Evolutionary conservation across 2,888 invertebrate genomes (phyloP).

Genomic region (Tenodera sinensis): DNA sequence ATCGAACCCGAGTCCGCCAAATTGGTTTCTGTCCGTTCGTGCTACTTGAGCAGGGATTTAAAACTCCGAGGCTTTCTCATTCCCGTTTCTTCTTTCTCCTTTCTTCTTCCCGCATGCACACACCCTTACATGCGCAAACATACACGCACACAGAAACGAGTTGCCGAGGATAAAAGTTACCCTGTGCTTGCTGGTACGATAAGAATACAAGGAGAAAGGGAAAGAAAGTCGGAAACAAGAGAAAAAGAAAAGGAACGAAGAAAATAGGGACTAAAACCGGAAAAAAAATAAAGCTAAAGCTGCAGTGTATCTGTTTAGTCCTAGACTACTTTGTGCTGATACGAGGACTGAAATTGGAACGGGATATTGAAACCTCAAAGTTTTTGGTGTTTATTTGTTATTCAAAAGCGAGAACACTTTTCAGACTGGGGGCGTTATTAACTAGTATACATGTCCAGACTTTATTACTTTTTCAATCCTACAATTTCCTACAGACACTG

Average conservation of each 20-base stretch:
- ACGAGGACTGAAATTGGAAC: background rate
- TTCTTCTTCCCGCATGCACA: background rate
- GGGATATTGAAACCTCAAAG: background rate
- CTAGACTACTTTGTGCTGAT: background rate
- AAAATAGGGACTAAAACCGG: background rate
- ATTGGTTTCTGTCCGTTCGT: slow-evolving; percentile 28
- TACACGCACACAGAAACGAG: background rate
- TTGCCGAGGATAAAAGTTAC: background rate
- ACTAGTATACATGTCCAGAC: too few relatives aligned
- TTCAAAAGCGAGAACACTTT: too few relatives aligned
- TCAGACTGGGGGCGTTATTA: too few relatives aligned
- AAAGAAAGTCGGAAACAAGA: background rate
- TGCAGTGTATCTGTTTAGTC: background rate
- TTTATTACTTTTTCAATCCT: too few relatives aligned
- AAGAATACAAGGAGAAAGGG: background rate
- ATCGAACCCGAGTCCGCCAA: slow-evolving; percentile 28
- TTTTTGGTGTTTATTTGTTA: too few relatives aligned
- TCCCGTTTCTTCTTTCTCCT: background rate
- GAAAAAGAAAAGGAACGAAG: background rate
- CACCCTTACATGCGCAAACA: background rate
- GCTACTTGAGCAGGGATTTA: slow-evolving; percentile 17
- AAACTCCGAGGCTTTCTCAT: background rate
- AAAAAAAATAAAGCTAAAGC: background rate
- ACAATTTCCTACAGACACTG: too few relatives aligned
- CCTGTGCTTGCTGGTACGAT: background rate